phyloP scores from a whole-genome alignment of 2,113 vertebrate species.

The Hyperopisus bebe region DNA sequence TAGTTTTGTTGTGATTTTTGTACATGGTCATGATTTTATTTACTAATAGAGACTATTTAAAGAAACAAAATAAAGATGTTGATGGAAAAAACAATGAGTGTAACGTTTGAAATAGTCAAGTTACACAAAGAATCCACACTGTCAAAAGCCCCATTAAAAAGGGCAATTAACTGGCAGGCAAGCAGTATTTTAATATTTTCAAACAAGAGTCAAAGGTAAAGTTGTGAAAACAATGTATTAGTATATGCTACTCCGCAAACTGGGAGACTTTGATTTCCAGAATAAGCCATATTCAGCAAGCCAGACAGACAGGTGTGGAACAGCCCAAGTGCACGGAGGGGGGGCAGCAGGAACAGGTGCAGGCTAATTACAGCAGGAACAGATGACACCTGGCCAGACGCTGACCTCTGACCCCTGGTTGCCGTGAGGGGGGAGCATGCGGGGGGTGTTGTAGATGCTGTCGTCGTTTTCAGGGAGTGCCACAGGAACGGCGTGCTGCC shows the following conservation, averaged over 20 bases:
- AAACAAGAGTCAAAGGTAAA: slow-evolving; percentile 49
- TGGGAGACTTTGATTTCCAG: slow-evolving; percentile 21
- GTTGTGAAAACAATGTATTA: slow-evolving; percentile 42
- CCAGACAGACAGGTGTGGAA: slow-evolving; percentile 58
- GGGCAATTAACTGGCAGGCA: neutral
- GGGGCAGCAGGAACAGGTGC: slow-evolving; percentile 39
- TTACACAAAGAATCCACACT: neutral
- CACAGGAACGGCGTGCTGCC: slow-evolving; percentile 50
- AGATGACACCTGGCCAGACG: neutral
- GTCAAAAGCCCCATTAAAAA: neutral
- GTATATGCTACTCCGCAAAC: neutral
- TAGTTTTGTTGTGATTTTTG: neutral
- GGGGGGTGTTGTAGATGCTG: slow-evolving; percentile 66
- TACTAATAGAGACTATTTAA: neutral
- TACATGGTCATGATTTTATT: neutral
- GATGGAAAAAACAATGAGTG: neutral
- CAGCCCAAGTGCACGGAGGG: slow-evolving; percentile 21
- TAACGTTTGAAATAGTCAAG: neutral
- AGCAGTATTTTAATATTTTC: neutral
- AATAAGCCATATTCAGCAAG: slow-evolving; percentile 36
- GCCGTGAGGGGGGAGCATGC: slow-evolving; percentile 46
- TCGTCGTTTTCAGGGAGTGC: slow-evolving; percentile 42
- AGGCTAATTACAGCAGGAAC: slow-evolving; percentile 17
- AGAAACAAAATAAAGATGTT: neutral
- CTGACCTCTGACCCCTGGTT: slow-evolving; percentile 57